phyloP scores from a whole-genome alignment of 2,888 invertebrate species.

The Hofmannophila pseudospretella region DNA sequence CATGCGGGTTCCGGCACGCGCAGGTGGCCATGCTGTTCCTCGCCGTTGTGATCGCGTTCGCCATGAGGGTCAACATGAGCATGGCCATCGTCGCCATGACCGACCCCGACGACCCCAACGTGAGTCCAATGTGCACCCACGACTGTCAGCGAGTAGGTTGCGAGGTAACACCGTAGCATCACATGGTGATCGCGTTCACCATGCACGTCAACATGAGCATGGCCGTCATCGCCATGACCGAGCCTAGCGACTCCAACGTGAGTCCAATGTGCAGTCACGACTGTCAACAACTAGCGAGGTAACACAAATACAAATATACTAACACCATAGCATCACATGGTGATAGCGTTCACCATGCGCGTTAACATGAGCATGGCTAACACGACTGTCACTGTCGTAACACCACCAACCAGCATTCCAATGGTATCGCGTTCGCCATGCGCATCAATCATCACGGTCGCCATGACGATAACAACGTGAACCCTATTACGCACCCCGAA shows the following conservation, averaged over 20 bases:
- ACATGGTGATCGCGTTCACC: constrained; percentile 76
- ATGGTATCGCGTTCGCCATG: constrained; percentile 78
- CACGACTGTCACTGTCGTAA: constrained; percentile 84
- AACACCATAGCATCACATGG: too few species aligned
- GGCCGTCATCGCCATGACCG: constrained; percentile 82
- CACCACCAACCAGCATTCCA: constrained; percentile 44
- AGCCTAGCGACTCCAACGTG: constrained; percentile 21
- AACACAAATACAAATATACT: too few species aligned
- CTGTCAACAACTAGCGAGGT: too few species aligned
- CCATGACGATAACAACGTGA: too few species aligned
- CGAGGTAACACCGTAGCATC: too few species aligned
- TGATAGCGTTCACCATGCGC: constrained; percentile 80
- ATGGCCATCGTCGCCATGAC: constrained; percentile 84
- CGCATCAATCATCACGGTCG: too few species aligned
- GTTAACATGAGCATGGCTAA: constrained; percentile 83
- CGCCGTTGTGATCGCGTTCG: constrained; percentile 76
- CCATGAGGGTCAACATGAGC: constrained; percentile 81
- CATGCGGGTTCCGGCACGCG: constrained; percentile 78
- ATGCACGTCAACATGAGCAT: constrained; percentile 82
- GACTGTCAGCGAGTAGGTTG: too few species aligned
- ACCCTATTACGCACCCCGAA: too few species aligned
- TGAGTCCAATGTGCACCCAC: too few species aligned
- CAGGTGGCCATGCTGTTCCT: constrained; percentile 78
- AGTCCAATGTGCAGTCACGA: too few species aligned
- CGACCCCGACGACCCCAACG: constrained; percentile 23